Percentiles rank a stretch among this genome's conserved stretches.
phyloP scores from a whole-genome alignment of 35 echinoderm and acorn worm species.

The Heliocidaris tuberculata region DNA sequence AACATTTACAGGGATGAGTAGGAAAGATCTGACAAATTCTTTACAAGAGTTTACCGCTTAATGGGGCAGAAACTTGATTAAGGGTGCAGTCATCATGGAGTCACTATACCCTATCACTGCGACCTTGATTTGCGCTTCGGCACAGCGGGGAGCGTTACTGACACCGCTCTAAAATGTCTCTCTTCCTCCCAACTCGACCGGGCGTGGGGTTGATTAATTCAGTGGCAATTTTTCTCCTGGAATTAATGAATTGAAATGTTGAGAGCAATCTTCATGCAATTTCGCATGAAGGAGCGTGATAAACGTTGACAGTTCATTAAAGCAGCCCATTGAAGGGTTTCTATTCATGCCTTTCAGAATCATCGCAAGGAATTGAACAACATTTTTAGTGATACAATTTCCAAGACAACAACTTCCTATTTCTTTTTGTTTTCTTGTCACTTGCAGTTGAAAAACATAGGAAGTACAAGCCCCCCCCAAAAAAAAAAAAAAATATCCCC shows the following conservation, averaged over 20 bases:
- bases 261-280: constrained; percentile 2
- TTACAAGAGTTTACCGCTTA: not conserved
- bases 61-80: not conserved
- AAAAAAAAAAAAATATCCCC: not conserved
- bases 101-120: not conserved
- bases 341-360: not conserved
- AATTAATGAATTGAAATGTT: constrained; percentile 19
- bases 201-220: not conserved
- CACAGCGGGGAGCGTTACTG: not conserved
- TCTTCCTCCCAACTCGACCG: not conserved
- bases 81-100: not conserved
- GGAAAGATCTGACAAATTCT: not conserved
- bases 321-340: not conserved
- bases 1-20: not conserved
- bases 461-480: not conserved
- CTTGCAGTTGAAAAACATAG: not conserved
- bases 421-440: not conserved
- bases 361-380: not conserved
- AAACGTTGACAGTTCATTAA: constrained; percentile 3
- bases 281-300: not conserved
- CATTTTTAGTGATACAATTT: not conserved
- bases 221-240: not conserved
- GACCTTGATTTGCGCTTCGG: not conserved
- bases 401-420: not conserved
- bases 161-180: not conserved